Evolutionary conservation across 2,113 vertebrate genomes (phyloP), one percentile per base, ranked within the genome.

Genomic region (Cheirogaleus medius): DNA sequence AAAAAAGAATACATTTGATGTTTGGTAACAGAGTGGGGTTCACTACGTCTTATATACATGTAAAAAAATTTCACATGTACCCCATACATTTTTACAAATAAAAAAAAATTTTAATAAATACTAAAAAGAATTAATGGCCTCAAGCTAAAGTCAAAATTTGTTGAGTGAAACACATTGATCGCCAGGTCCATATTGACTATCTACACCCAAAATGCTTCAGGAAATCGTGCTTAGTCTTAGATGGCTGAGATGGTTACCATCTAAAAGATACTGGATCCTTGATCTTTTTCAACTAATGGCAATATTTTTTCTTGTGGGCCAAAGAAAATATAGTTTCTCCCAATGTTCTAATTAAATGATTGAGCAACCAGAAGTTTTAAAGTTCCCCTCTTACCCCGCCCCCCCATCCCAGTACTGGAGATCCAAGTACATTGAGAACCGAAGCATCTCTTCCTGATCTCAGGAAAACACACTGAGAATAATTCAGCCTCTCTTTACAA

Each of bases 111-210:
- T 44, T 74, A 76, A 76, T 76, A 15, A 29, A 95, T 69, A 63
- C 21, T 68, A 58, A 39, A 56, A 92, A 96, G 49, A 92, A 96
- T 87, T 93, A 94, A 18, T 42, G 29, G 1, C 34, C 27, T 92
- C 68, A 81, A 87, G 47, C 11, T 87, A 58, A 76, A 27, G 18
- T 58, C 18, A 93, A 82, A 60, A 90, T 64, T 78, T 44, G 23
- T 2, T 39, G 27, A 23, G 12, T 90, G 23, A 78, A 58, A 56
- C 2, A 58, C 42, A 82, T 1, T 74, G 66, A 93, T 87, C 64
- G 54, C 18, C 27, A 90, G 20, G 49, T 60, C 91, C 18, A 39
- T 37, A 85, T n/a, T 49, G 14, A 52, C 5, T 74, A 17, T 88
- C 60, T 82, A 3, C 37, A 66, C 56, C n/a, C 73, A 34, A 69